phyloP scores from a whole-genome alignment of 2,113 vertebrate genomes.

The Melanerpes formicivorus region DNA sequence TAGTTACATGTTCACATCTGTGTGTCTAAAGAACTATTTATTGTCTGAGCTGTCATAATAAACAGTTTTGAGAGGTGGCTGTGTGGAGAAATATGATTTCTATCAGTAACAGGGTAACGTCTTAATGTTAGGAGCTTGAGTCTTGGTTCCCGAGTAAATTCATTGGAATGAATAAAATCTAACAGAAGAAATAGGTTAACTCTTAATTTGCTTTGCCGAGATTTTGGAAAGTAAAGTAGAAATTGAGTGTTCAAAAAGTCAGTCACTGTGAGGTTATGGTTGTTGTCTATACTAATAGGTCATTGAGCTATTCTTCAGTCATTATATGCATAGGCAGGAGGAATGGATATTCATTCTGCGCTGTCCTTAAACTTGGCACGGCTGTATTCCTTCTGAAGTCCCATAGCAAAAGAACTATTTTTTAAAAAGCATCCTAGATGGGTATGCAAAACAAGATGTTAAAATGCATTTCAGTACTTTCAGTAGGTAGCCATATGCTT shows the following conservation, averaged over 20 bases:
- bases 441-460: slow-evolving; percentile 9
- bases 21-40: not conserved
- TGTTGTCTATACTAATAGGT: slow-evolving; percentile 72
- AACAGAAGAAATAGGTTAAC: slow-evolving; percentile 34
- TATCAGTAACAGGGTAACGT: slow-evolving; percentile 32
- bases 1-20: slow-evolving; percentile 44
- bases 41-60: not conserved
- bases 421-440: not conserved
- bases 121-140: slow-evolving; percentile 39
- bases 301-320: slow-evolving; percentile 59
- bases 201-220: slow-evolving; percentile 63
- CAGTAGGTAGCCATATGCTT: not conserved
- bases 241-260: slow-evolving; percentile 60
- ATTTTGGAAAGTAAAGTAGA: slow-evolving; percentile 69
- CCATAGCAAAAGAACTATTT: slow-evolving; percentile 30
- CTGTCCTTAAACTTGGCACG: slow-evolving; percentile 53
- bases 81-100: not conserved
- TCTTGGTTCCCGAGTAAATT: slow-evolving; percentile 47
- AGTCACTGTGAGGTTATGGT: slow-evolving; percentile 52
- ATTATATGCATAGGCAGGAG: slow-evolving; percentile 61
- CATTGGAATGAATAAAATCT: slow-evolving; percentile 60
- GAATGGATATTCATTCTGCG: slow-evolving; percentile 60
- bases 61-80: not conserved
- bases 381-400: slow-evolving; percentile 48
- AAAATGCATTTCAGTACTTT: slow-evolving; percentile 28